A percentile compares a stretch with the other conserved stretches of the same genome.
Conservation (phyloP, 2,888 invertebrate genomes). For the Entomobrya multifasciata region DNA sequence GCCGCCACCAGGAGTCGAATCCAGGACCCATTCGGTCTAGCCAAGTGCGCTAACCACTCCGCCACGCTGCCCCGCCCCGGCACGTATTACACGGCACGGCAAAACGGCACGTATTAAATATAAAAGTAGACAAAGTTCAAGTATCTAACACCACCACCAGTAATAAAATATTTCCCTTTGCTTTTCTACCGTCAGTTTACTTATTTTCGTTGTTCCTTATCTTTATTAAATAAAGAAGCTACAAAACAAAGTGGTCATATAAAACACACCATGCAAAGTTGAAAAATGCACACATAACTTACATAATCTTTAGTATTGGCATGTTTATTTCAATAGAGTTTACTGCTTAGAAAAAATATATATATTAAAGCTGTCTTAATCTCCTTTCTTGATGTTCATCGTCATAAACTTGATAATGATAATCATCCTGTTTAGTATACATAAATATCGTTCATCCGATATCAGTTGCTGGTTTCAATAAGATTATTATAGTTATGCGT, state of each 20-base stretch:
- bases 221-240: too few relatives aligned
- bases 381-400: constrained; percentile 7
- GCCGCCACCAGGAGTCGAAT: too few relatives aligned
- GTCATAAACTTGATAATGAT: background rate
- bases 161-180: background rate
- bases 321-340: too few relatives aligned
- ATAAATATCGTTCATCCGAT: background rate
- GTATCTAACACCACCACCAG: constrained; percentile 8
- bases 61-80: too few relatives aligned
- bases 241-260: constrained; percentile 41
- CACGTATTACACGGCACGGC: too few relatives aligned
- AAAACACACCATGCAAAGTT: constrained; percentile 41
- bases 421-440: constrained; percentile 21
- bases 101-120: too few relatives aligned
- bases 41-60: too few relatives aligned
- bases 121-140: constrained; percentile 54
- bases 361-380: constrained; percentile 1
- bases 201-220: constrained; percentile 7
- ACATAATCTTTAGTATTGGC: background rate
- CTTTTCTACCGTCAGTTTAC: background rate
- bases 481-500: constrained; percentile 33
- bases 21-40: too few relatives aligned
- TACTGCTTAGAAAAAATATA: background rate
- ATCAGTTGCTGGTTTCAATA: background rate
- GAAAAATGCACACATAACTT: background rate